Conservation (phyloP, 2,113 vertebrate genomes). For the Desmodus rotundus region DNA sequence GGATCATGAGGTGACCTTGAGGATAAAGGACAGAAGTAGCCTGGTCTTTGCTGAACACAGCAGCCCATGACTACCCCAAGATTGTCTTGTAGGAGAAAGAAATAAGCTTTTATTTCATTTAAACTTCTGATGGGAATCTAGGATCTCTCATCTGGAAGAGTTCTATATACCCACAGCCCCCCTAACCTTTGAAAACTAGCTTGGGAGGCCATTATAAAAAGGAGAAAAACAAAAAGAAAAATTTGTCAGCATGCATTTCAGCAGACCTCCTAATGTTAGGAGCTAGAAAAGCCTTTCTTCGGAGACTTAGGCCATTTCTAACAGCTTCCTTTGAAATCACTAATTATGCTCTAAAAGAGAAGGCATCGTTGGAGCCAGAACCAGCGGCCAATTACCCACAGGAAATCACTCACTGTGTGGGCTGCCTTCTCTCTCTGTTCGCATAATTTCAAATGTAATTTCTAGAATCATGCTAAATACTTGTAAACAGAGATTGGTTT, state of each 20-base stretch:
- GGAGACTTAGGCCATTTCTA: constrained; percentile 61
- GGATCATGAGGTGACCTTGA: neutral
- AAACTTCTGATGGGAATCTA: constrained; percentile 2
- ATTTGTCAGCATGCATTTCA: constrained; percentile 9
- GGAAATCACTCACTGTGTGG: constrained; percentile 61
- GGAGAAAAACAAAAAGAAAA: constrained; percentile 30
- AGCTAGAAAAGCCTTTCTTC: constrained; percentile 54
- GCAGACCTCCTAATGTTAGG: constrained; percentile 14
- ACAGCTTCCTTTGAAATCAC: constrained; percentile 65
- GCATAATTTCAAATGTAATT: constrained; percentile 71
- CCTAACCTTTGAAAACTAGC: constrained; percentile 4
- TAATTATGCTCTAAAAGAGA: constrained; percentile 70
- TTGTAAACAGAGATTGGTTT: constrained; percentile 74
- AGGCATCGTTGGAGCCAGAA: constrained; percentile 65
- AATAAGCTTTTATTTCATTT: neutral
- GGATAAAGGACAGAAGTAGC: neutral
- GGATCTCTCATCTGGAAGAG: neutral
- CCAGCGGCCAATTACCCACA: constrained; percentile 68
- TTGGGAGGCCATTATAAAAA: constrained; percentile 29
- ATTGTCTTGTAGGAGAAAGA: neutral
- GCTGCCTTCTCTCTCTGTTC: constrained; percentile 61
- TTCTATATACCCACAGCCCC: neutral
- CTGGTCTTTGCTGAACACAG: neutral
- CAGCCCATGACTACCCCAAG: neutral
- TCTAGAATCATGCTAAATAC: constrained; percentile 73